Base-by-base conservation (phyloP, 2,113 vertebrate genomes). In the Indri indri region DNA sequence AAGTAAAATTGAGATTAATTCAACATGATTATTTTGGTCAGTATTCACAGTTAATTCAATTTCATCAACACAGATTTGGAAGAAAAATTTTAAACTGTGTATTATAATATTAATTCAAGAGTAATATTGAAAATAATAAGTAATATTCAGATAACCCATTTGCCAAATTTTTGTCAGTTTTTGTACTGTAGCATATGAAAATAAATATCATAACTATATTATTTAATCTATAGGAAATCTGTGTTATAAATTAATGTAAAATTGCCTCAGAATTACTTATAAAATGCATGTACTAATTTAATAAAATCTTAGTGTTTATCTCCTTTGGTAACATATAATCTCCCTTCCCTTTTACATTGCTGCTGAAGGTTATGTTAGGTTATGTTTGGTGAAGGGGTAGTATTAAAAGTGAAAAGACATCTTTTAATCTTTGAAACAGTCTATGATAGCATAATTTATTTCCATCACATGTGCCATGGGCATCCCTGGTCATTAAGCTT, bases 1-100 rank as follows among this genome's bases (percentile, higher is more conserved):
- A 89, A 84, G 14, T 50, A 20, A 80, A 73, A 65, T 12, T 92
- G 30, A 73, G 8, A 79, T 77, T 88, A 88, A 70, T 57, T 54
- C 14, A 89, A 57, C 20, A 8, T 77, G 20, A 47, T 50, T 37
- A 23, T 66, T 80, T 73, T 85, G 23, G n/a, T 74, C 2, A 11
- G 8, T 77, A 68, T 47, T 70, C 10, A 86, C n/a, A 52, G 25
- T 79, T 12, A 76, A 79, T 96, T 59, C 25, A 87, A 27, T 79
- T 71, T 84, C 16, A 89, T 79, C 18, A 47, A 5, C 57, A 45
- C 3, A 71, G 32, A 92, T 83, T 13, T 13, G 65, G 47, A 63
- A 92, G 7, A 14, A 6, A 63, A 34, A 27, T 42, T 80, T 77
- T 47, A 63, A 92, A 50, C 11, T 76, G 16, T 18, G 54, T 18